Conservation (phyloP, 2,113 vertebrate genomes). For the Candoia aspera region DNA sequence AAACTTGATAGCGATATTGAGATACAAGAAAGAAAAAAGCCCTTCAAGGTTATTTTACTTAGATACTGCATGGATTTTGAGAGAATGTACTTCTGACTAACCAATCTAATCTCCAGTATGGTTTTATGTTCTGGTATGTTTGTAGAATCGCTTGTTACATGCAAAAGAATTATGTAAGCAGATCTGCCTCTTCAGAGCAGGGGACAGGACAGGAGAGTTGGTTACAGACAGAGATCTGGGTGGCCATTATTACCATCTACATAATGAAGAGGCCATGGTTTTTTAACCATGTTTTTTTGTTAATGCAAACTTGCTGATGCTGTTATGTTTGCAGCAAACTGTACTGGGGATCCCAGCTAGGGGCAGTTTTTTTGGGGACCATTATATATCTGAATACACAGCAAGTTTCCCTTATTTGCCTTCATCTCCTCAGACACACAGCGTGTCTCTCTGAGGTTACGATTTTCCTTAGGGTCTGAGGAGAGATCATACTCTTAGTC, state of each 20-base stretch:
- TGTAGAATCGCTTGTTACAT: background rate
- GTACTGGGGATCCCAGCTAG: background rate
- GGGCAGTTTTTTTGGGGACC: too few relatives aligned
- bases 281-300: too few relatives aligned
- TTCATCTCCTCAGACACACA: too few relatives aligned
- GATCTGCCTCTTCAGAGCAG: background rate
- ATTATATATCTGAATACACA: too few relatives aligned
- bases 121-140: background rate
- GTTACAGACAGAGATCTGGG: background rate
- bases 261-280: background rate
- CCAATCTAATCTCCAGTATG: background rate
- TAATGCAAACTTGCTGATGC: background rate
- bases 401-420: too few relatives aligned
- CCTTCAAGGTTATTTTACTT: background rate
- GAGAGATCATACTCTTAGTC: too few relatives aligned
- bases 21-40: background rate
- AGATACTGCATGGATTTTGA: too few relatives aligned
- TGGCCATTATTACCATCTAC: background rate
- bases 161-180: background rate
- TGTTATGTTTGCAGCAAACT: background rate
- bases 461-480: too few relatives aligned
- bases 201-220: background rate
- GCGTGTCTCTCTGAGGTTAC: too few relatives aligned
- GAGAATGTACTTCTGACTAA: background rate
- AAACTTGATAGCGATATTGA: background rate